Conservation (phyloP, 2,888 invertebrate species). For the Melanostoma scalare region DNA sequence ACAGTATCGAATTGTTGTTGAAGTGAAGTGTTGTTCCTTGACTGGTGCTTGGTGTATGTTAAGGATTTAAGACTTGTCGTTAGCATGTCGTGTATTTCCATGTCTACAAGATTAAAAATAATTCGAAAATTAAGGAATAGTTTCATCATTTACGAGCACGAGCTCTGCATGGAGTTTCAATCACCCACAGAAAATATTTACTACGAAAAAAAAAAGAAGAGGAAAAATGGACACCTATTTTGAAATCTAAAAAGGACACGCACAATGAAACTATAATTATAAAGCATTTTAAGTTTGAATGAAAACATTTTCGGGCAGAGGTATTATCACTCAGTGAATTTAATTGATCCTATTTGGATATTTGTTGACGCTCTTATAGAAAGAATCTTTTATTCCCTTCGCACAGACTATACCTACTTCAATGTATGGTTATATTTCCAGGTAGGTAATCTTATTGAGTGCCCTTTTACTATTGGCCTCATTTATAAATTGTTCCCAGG, state of each 20-base stretch:
- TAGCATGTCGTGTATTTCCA: no score
- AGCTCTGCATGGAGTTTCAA: neutral
- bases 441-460: conserved; percentile 27
- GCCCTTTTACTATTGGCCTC: conserved; percentile 29
- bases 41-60: no score
- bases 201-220: neutral
- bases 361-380: conserved; percentile 23
- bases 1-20: no score
- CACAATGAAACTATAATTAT: conserved; percentile 21
- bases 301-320: conserved; percentile 39
- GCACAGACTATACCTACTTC: neutral
- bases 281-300: conserved; percentile 46
- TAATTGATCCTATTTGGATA: conserved; percentile 56
- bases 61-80: no score
- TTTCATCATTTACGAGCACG: no score
- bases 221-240: conserved; percentile 4
- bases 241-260: neutral
- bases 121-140: no score
- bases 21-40: no score
- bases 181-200: neutral
- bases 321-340: conserved; percentile 27
- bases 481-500: conserved; percentile 47
- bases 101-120: no score
- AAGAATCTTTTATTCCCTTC: conserved; percentile 33
- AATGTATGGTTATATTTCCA: conserved; percentile 19